These are phyloP conservation scores for Drosophila yakuba DNA, from an alignment of 1,140 invertebrate species.

Conservation along the genomic window DNA sequence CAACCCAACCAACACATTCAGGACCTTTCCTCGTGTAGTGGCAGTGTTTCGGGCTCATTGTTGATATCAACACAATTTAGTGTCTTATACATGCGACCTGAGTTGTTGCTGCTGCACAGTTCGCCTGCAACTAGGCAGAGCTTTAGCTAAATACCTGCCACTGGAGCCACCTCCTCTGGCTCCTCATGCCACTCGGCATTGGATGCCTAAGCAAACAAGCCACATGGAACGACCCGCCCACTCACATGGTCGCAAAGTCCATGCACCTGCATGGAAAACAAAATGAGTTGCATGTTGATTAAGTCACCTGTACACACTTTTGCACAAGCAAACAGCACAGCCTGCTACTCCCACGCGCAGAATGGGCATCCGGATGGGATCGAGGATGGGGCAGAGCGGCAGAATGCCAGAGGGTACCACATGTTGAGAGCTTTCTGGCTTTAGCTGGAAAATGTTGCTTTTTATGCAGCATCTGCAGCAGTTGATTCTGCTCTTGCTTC, in stretches of 20 bases:
- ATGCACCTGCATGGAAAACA: constrained; percentile 67
- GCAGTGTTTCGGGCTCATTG: constrained; percentile 77
- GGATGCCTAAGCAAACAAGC: constrained; percentile 60
- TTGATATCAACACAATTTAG: constrained; percentile 83
- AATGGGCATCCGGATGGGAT: background rate
- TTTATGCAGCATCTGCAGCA: constrained; percentile 68
- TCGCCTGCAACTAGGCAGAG: constrained; percentile 61
- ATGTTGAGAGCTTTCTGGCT: constrained; percentile 65
- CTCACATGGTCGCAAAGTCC: constrained; percentile 25
- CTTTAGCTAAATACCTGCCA: constrained; percentile 72
- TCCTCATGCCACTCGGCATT: constrained; percentile 4
- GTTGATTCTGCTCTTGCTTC: constrained; percentile 9
- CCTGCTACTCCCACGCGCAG: constrained; percentile 29
- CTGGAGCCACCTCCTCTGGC: constrained; percentile 17
- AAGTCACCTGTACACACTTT: constrained; percentile 81
- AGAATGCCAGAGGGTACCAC: constrained; percentile 1
- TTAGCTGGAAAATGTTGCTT: constrained; percentile 73
- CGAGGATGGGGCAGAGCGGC: background rate
- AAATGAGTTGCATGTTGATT: constrained; percentile 83
- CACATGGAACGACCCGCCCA: constrained; percentile 11
- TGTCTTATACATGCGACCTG: constrained; percentile 68
- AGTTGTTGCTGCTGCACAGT: constrained; percentile 46
- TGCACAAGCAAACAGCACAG: constrained; percentile 58
- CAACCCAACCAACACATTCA: constrained; percentile 35
- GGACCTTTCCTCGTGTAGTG: constrained; percentile 51